These are phyloP conservation scores for Tipula unca DNA, from an alignment of 2,888 invertebrate genomes.

Conservation along the genomic window DNA sequence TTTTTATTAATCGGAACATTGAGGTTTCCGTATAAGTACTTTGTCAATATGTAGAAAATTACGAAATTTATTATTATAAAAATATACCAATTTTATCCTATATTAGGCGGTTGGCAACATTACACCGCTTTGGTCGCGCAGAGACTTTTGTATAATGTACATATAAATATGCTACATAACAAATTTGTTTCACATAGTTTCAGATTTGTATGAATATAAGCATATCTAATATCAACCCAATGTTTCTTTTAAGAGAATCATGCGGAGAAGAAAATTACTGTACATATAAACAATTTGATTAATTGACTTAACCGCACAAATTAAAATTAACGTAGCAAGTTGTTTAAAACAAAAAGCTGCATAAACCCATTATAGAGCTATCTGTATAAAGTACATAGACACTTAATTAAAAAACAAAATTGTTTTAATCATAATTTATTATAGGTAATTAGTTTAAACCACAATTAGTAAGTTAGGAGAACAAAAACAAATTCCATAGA, in stretches of 20 bases:
- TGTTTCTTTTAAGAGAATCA: not conserved
- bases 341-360: not conserved
- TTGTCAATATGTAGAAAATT: no score
- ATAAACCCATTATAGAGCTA: not conserved
- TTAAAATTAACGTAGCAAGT: not conserved
- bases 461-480: not conserved
- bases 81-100: no score
- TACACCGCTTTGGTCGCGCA: no score
- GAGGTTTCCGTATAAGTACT: no score
- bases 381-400: not conserved
- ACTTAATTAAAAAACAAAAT: not conserved
- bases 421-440: constrained; percentile 4
- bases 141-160: no score
- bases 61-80: no score
- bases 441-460: not conserved
- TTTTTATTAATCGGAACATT: no score
- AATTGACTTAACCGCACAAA: not conserved
- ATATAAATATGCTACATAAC: no score
- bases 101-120: no score
- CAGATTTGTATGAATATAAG: no score
- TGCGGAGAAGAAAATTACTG: not conserved
- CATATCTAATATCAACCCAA: not conserved
- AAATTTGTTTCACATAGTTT: no score
- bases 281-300: not conserved
- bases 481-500: not conserved